Base-by-base conservation (phyloP, 2,113 vertebrate genomes). In the Hemiscyllium ocellatum region DNA sequence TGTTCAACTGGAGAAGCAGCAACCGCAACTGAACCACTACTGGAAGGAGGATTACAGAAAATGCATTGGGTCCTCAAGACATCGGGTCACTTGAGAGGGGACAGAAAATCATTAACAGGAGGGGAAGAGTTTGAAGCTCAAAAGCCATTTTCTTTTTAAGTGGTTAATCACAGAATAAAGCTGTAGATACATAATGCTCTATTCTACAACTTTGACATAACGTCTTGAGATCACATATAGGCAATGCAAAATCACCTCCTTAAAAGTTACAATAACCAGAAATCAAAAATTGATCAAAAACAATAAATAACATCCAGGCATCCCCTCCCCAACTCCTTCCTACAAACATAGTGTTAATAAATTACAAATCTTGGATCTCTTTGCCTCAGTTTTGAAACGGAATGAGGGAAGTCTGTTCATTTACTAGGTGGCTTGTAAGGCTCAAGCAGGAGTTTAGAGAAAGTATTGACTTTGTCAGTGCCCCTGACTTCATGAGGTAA, bases 401-500 rank as follows among this genome's bases (percentile, higher is more conserved):
- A n/a, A 69, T 69, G 69, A 33, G 90, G 95, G 69, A 87, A 95
- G 96, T 96, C 96, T 95, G 94, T 97, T 98, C 97, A 98, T 96
- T 98, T 97, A 76, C 98, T 98, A 95, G 98, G 98, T 29, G 98
- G 98, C 96, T 97, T 98, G 97, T 98, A 99, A 95, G 99, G 98
- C 96, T 99, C 98, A 97, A 99, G 98, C 93, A 99, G 98, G 96
- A 98, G 98, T 97, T 98, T 97, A 15, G 98, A 99, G 97, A 99
- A 99, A 4, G 97, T 98, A 97, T 99, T 99, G 97, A 99, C 99
- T 97, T 98, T 99, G 96, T 99, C 98, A 0, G 98, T 97, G 5
- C 99, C 99, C 96, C 99, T 98, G 22, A 99, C 99, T 96, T 99
- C 99, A 3, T 99, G 99, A 95, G 98, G 98, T 96, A 99, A 97